Conservation (phyloP, 1,140 invertebrate species). For the Vollenhovia emeryi region DNA sequence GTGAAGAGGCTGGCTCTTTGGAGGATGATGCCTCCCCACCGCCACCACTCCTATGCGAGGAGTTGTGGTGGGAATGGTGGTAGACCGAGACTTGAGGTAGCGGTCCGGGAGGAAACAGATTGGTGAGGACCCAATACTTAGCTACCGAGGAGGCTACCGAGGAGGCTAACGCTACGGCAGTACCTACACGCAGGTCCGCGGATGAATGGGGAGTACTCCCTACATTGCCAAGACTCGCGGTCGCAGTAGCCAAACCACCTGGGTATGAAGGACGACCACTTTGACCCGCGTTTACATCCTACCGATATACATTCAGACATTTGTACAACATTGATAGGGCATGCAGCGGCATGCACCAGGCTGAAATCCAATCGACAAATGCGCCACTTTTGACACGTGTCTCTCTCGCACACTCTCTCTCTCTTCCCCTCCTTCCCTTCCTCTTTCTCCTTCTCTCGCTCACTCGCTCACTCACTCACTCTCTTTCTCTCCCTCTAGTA, state of each 20-base stretch:
- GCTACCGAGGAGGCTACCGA: conserved; percentile 86
- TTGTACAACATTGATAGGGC: conserved; percentile 84
- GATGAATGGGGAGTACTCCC: conserved; percentile 81
- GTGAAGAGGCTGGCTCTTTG: conserved; percentile 78
- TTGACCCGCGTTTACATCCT: conserved; percentile 84
- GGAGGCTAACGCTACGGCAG: conserved; percentile 84
- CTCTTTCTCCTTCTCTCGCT: neutral
- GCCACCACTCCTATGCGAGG: conserved; percentile 76
- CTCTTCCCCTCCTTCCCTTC: neutral
- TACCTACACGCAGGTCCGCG: conserved; percentile 85
- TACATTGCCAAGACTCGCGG: conserved; percentile 82
- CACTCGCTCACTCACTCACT: neutral
- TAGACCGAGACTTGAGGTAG: conserved; percentile 85
- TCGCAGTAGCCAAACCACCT: conserved; percentile 80
- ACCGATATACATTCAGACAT: conserved; percentile 85
- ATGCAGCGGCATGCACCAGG: conserved; percentile 82
- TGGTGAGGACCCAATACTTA: conserved; percentile 86
- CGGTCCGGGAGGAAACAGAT: conserved; percentile 85
- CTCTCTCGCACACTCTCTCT: conserved; percentile 6
- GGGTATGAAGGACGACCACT: conserved; percentile 83
- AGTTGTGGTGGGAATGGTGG: conserved; percentile 82
- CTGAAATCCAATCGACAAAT: conserved; percentile 79
- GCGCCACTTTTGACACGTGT: conserved; percentile 61
- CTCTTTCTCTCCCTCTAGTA: neutral
- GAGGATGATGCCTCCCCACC: conserved; percentile 76